Evolutionary conservation across 2,113 vertebrate species (phyloP).

Genomic region (Turnix velox): DNA sequence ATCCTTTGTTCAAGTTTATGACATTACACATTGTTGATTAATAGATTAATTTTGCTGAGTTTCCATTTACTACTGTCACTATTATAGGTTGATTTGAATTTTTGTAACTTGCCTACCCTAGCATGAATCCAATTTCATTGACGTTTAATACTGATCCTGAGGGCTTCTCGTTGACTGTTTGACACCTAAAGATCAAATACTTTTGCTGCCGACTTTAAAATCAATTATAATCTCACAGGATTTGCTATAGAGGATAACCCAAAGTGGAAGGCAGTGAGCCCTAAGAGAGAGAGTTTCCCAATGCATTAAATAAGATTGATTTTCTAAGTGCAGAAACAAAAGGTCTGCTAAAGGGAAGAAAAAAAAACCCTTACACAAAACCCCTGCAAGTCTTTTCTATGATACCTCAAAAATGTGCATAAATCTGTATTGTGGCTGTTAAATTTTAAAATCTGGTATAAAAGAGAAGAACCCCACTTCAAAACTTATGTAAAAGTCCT

Average conservation of each 20-base stretch:
- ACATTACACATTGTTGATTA: conserved; percentile 23
- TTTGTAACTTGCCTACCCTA: conserved; percentile 23
- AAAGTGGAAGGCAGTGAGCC: conserved; percentile 11
- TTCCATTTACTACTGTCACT: conserved; percentile 48
- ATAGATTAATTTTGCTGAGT: conserved; percentile 45
- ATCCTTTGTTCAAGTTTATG: conserved; percentile 16
- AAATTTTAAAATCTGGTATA: neutral
- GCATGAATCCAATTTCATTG: conserved; percentile 25
- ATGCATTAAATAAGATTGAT: neutral
- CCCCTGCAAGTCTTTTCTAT: neutral
- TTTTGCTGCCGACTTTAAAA: conserved; percentile 48
- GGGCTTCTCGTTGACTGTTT: conserved; percentile 11
- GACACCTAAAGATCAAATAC: conserved; percentile 41
- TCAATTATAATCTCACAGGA: conserved; percentile 44
- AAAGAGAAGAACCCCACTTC: neutral
- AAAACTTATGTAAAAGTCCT: neutral
- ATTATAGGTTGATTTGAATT: conserved; percentile 23
- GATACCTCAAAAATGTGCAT: neutral
- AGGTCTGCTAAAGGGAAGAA: neutral
- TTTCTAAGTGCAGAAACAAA: conserved; percentile 8
- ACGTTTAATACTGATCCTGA: conserved; percentile 39
- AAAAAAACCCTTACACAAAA: neutral
- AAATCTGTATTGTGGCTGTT: neutral
- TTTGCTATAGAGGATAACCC: conserved; percentile 36
- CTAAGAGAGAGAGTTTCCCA: neutral